A percentile compares a stretch with the other conserved stretches of the same genome.
phyloP scores from a whole-genome alignment of 1,140 invertebrate species.

The Drosophila pruinosa region DNA sequence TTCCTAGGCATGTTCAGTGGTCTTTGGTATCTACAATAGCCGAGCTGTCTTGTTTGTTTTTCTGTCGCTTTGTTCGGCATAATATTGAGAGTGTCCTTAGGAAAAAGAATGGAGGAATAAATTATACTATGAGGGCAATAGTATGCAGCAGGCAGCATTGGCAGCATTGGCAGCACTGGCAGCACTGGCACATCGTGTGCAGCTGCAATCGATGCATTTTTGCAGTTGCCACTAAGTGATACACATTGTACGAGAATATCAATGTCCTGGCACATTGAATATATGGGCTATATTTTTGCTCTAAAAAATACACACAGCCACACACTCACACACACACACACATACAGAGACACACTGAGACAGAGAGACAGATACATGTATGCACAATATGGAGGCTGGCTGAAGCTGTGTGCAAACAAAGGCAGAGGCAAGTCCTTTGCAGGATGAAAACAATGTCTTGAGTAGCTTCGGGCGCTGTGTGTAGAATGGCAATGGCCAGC shows the following conservation, averaged over 20 bases:
- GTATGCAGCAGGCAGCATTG: background rate
- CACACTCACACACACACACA: constrained; percentile 3
- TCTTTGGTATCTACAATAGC: no score
- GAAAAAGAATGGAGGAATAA: background rate
- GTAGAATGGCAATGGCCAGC: background rate
- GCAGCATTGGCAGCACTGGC: background rate
- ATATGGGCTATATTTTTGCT: constrained; percentile 6
- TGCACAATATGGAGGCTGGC: constrained; percentile 6
- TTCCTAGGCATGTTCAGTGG: background rate
- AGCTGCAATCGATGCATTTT: constrained; percentile 18
- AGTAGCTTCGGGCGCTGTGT: constrained; percentile 11
- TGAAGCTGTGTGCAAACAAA: constrained; percentile 41
- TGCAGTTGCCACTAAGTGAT: constrained; percentile 21
- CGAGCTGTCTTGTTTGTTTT: constrained; percentile 7
- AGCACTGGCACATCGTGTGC: background rate
- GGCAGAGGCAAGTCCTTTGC: constrained; percentile 20
- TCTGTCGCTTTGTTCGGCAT: constrained; percentile 6
- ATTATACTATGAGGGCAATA: constrained; percentile 2
- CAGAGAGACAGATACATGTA: background rate
- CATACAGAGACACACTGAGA: background rate
- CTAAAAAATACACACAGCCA: background rate
- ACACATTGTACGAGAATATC: constrained; percentile 28
- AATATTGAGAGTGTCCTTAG: constrained; percentile 1
- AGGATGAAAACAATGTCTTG: constrained; percentile 37
- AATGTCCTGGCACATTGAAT: constrained; percentile 49